Conservation (phyloP, 2,888 invertebrate species). For the Oligia fasciuncula region DNA sequence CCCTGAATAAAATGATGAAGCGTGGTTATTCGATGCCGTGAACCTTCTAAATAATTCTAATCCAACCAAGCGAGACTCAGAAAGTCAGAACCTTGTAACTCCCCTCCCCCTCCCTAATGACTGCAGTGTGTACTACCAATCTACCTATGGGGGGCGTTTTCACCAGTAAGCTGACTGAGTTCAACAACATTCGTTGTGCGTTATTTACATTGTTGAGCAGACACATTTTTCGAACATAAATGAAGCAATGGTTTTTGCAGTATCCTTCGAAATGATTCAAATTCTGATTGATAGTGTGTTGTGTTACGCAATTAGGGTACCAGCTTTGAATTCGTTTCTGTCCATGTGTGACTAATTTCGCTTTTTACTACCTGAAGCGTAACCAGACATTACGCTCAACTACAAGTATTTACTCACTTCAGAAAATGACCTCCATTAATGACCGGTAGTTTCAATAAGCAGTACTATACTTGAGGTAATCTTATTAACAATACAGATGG, state of each 20-base stretch:
- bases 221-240: not conserved
- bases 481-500: conserved; percentile 31
- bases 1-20: not conserved
- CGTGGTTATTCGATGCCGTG: not conserved
- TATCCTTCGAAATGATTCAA: not conserved
- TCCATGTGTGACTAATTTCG: conserved; percentile 21
- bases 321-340: not conserved
- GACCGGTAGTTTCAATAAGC: conserved; percentile 53
- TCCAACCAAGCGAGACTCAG: conserved; percentile 1
- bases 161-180: not conserved
- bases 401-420: not conserved
- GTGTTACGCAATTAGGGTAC: not conserved
- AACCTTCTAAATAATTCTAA: conserved; percentile 1
- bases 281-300: not conserved
- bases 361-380: conserved; percentile 4
- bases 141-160: not conserved
- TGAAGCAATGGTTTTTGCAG: not conserved
- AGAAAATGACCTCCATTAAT: conserved; percentile 22
- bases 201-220: not conserved
- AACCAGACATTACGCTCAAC: conserved; percentile 23
- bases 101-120: not conserved
- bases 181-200: not conserved
- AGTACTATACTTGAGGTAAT: conserved; percentile 34
- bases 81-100: not conserved
- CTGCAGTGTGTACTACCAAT: not conserved